Evolutionary conservation across 2,888 invertebrate species (phyloP), one percentile per base, ranked within the genome.

Genomic region (Plebejus argus): DNA sequence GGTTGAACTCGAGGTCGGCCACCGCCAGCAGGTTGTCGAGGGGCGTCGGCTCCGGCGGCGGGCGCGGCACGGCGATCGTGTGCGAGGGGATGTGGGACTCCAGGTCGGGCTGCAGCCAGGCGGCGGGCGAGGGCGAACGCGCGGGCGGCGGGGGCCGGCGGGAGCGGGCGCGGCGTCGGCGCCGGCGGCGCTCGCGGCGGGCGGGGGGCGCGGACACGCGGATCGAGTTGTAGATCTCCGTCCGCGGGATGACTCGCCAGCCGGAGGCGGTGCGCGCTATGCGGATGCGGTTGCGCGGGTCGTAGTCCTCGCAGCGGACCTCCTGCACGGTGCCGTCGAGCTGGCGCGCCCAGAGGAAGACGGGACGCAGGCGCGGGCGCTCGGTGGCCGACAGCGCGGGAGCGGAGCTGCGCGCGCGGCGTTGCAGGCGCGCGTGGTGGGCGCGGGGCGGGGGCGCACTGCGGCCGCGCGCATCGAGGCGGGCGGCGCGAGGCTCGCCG

Each of bases 241-340:
- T 97, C 84, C 97, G 95, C 84, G 97, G 97, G 91, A 96, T 97
- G 79, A 97, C 97, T 79, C 96, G 95, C 98, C 97, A 97, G 84
- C 97, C 97, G 88, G 95, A 95, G 70, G 96, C 95, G 33, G 97
- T 97, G 88, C 97, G 97, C 83, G 97, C 97, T 87, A 98, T 94
- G 85, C 97, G 96, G 85, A 98, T 97, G 80, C 97, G 96, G 92
- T 98, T 98, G 79, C 97, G 95, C 88, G 96, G 96, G 94, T 98
- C 97, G 95, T 97, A 97, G 89, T 98, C 97, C 91, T 98, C 98
- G 93, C 97, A 97, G 90, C 96, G 96, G 84, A 98, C 97, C 90
- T 97, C 97, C 87, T 97, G 96, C 89, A 98, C 97, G 87, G 95
- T 95, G 81, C 97, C 96, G 90, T 97, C 96, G 84, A 95, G 95